These are phyloP conservation scores for Oceanodroma leucorhoa DNA, from an alignment of 2,797 vertebrate species.

Conservation along the genomic window DNA sequence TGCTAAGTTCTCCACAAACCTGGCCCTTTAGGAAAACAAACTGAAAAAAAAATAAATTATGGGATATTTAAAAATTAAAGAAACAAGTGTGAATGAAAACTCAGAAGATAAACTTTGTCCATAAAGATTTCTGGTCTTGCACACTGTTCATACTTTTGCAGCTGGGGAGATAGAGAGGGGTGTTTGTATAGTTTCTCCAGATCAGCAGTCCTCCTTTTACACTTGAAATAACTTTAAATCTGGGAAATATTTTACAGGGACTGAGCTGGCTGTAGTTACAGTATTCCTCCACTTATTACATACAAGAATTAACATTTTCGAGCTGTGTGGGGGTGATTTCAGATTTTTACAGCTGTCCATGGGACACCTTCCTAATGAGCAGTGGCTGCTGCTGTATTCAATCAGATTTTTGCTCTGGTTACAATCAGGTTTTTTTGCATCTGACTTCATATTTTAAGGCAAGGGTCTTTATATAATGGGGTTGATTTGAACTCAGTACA, in stretches of 20 bases:
- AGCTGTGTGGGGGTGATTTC: not conserved
- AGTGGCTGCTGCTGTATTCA: not conserved
- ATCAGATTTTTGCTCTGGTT: conserved; percentile 51
- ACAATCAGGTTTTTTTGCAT: not conserved
- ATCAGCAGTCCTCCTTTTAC: conserved; percentile 23
- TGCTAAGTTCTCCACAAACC: conserved; percentile 49
- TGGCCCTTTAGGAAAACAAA: conserved; percentile 55
- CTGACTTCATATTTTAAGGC: not conserved
- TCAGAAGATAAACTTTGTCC: conserved; percentile 43
- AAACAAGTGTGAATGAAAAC: conserved; percentile 49
- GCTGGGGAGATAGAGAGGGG: not conserved
- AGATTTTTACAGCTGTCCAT: not conserved
- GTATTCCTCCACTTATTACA: not conserved
- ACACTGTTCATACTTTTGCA: conserved; percentile 39
- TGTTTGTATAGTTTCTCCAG: conserved; percentile 4
- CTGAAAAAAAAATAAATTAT: conserved; percentile 30
- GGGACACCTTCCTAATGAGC: not conserved
- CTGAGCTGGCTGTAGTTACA: conserved; percentile 22
- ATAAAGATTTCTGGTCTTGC: conserved; percentile 53
- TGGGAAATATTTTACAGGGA: conserved; percentile 8
- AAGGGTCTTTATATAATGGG: not conserved
- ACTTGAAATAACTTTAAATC: conserved; percentile 59
- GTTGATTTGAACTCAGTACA: not conserved
- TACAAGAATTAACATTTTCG: not conserved
- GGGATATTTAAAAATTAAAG: conserved; percentile 47